Percentiles rank a stretch among this genome's conserved stretches.
These are phyloP conservation scores for Otus sunia DNA, from an alignment of 2,113 vertebrate genomes.

Conservation along the genomic window DNA sequence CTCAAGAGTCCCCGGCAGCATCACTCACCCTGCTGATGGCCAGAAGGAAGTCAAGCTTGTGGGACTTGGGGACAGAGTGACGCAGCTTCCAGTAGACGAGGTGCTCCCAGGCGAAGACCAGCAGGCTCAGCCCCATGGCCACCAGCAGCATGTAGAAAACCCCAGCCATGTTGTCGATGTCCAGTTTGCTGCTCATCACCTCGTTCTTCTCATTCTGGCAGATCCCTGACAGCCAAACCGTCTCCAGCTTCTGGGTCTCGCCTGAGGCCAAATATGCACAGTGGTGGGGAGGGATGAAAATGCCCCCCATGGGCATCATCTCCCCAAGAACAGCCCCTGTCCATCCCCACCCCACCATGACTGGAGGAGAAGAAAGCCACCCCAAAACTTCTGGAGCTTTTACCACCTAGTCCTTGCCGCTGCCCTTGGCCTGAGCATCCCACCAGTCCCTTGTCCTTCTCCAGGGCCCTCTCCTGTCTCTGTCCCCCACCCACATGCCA, in stretches of 20 bases:
- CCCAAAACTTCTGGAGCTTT: neutral
- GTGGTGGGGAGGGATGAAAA: neutral
- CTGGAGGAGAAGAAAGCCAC: neutral
- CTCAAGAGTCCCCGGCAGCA: fast-evolving
- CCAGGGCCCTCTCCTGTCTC: neutral
- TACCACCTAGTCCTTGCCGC: neutral
- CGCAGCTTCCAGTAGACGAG: conserved; percentile 95
- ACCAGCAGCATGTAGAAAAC: conserved; percentile 99
- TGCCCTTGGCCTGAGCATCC: neutral
- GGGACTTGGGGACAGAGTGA: conserved; percentile 83
- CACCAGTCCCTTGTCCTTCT: neutral
- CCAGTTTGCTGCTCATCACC: conserved; percentile 98
- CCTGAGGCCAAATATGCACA: conserved; percentile 64
- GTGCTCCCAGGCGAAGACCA: conserved; percentile 97
- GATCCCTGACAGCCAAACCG: conserved; percentile 96
- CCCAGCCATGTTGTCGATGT: conserved; percentile 98
- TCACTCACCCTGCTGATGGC: conserved; percentile 92
- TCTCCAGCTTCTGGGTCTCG: conserved; percentile 95
- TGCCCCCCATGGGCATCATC: neutral
- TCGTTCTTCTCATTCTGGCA: conserved; percentile 98
- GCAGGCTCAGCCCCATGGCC: conserved; percentile 95
- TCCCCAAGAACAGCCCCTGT: neutral
- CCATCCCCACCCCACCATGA: neutral
- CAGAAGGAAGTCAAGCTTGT: conserved; percentile 89
- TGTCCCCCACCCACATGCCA: neutral